Percentiles rank a stretch among this genome's conserved stretches.
Evolutionary conservation across 1,140 invertebrate genomes (phyloP).

Genomic region (Drosophila parvula): DNA sequence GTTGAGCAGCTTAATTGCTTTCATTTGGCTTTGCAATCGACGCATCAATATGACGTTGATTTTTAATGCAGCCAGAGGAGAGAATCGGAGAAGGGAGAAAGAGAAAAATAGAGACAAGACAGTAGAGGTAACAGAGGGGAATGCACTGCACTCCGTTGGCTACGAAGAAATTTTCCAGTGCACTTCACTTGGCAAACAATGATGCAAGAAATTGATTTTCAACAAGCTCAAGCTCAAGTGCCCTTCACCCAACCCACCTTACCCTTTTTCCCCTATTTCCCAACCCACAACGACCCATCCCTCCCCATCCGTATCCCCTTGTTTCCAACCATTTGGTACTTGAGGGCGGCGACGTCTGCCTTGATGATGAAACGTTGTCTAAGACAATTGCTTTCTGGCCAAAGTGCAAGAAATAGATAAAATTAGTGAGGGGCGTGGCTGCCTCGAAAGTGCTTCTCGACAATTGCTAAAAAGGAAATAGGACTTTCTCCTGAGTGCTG

Average conservation of each 20-base stretch:
- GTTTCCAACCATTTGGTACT: slow-evolving; percentile 44
- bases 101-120: not conserved
- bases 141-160: slow-evolving; percentile 55
- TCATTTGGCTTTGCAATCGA: slow-evolving; percentile 65
- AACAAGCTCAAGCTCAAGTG: slow-evolving; percentile 73
- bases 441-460: slow-evolving; percentile 42
- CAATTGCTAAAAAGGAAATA: slow-evolving; percentile 42
- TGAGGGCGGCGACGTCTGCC: slow-evolving; percentile 52
- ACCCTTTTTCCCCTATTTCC: not conserved
- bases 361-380: slow-evolving; percentile 78
- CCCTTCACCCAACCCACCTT: slow-evolving; percentile 30
- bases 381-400: slow-evolving; percentile 80
- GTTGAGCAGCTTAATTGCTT: slow-evolving; percentile 77
- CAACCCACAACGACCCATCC: not conserved
- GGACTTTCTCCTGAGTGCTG: slow-evolving; percentile 40
- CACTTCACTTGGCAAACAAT: slow-evolving; percentile 83
- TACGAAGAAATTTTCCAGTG: slow-evolving; percentile 80
- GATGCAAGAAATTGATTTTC: slow-evolving; percentile 84
- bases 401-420: slow-evolving; percentile 82
- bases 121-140: not conserved
- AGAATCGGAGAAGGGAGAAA: not conserved
- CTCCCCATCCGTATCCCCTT: not conserved
- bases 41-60: slow-evolving; percentile 80
- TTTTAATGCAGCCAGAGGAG: slow-evolving; percentile 53
- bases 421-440: slow-evolving; percentile 71